phyloP scores from a whole-genome alignment of 2,113 vertebrate genomes.

The Laticauda laticaudata region DNA sequence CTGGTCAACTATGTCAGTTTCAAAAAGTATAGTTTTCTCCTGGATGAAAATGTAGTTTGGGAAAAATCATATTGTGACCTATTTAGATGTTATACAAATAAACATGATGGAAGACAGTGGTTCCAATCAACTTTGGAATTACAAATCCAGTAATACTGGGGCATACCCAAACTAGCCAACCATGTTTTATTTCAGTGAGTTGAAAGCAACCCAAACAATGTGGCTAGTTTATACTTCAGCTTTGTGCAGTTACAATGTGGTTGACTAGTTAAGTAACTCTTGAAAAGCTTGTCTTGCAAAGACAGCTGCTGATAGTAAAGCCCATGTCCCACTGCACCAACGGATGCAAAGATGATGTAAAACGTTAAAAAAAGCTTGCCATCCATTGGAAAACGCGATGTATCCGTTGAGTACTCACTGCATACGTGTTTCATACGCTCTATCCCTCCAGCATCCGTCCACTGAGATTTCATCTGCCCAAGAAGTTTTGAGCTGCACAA shows the following conservation, averaged over 20 bases:
- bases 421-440: too few species aligned
- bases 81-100: background rate
- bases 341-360: too few species aligned
- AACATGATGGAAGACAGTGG: background rate
- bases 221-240: background rate
- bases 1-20: background rate
- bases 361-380: too few species aligned
- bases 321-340: too few species aligned
- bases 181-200: background rate
- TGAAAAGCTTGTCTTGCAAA: background rate
- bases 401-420: too few species aligned
- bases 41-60: background rate
- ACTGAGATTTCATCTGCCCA: too few species aligned
- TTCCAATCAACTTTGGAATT: background rate
- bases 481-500: too few species aligned
- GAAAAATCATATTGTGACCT: background rate
- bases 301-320: background rate
- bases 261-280: background rate
- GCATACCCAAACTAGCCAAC: background rate
- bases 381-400: too few species aligned
- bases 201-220: background rate
- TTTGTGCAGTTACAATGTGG: background rate
- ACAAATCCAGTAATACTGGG: background rate
- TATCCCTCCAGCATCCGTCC: too few species aligned
- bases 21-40: background rate